phyloP scores from a whole-genome alignment of 1,140 invertebrate species.

The Frieseomelitta varia region DNA sequence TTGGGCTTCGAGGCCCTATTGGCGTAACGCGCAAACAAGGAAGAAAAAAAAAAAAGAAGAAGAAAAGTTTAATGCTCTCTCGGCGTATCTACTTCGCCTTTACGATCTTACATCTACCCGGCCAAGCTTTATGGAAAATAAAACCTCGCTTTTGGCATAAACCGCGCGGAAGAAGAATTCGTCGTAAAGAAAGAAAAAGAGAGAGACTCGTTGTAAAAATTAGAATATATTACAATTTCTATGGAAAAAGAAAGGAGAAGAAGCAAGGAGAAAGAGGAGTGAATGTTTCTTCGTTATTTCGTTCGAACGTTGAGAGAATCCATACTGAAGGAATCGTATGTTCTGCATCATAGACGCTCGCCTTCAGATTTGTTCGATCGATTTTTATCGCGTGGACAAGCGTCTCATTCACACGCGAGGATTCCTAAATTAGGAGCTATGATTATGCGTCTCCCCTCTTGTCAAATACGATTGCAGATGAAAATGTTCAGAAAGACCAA shows the following conservation, averaged over 20 bases:
- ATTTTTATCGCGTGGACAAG: constrained; percentile 11
- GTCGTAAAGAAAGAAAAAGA: constrained; percentile 40
- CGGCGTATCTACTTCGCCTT: constrained; percentile 54
- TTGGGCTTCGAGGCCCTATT: constrained; percentile 52
- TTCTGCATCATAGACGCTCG: constrained; percentile 9
- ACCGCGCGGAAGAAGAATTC: constrained; percentile 55
- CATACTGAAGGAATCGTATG: constrained; percentile 55
- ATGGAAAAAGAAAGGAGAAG: constrained; percentile 54
- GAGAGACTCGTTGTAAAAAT: constrained; percentile 69
- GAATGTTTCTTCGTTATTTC: background rate
- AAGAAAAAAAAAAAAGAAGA: background rate
- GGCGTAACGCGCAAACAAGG: constrained; percentile 29
- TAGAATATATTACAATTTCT: constrained; percentile 75
- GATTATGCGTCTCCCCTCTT: background rate
- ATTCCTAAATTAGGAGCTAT: background rate
- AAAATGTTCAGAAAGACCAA: too few species aligned
- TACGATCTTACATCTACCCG: constrained; percentile 49
- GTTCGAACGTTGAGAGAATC: constrained; percentile 40
- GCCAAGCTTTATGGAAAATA: constrained; percentile 75
- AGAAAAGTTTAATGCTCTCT: constrained; percentile 57
- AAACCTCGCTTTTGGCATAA: constrained; percentile 64
- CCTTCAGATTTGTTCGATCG: constrained; percentile 52
- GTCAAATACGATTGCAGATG: too few species aligned
- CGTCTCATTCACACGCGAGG: background rate
- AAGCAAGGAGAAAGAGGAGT: background rate